Evolutionary conservation across 1,140 invertebrate genomes (phyloP).

Genomic region (Drosophila murphyi): DNA sequence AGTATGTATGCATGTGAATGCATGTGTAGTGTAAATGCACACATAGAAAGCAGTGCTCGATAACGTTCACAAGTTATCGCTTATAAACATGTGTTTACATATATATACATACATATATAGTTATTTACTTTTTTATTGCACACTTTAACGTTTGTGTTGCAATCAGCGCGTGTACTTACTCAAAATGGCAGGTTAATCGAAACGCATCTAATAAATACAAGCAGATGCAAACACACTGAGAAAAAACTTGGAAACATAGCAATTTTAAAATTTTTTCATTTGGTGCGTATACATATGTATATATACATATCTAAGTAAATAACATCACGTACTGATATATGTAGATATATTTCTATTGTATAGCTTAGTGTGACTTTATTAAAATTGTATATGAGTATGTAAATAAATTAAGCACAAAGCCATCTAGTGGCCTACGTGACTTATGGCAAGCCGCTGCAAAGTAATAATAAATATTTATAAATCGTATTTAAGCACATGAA

Average conservation of each 20-base stretch:
- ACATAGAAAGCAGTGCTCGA: conserved; percentile 9
- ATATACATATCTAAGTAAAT: too few relatives aligned
- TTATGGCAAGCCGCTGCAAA: conserved; percentile 17
- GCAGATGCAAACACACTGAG: neutral
- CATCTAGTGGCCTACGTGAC: conserved; percentile 40
- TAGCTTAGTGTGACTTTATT: neutral
- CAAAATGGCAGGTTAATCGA: conserved; percentile 20
- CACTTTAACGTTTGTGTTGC: conserved; percentile 1
- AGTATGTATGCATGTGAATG: neutral
- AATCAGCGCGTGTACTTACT: conserved; percentile 22
- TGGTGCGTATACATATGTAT: too few relatives aligned
- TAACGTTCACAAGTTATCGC: conserved; percentile 6
- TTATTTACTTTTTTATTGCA: conserved; percentile 5
- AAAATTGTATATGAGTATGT: neutral
- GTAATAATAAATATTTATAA: neutral
- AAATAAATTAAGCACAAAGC: neutral
- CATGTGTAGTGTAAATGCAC: neutral
- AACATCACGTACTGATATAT: neutral
- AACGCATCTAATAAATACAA: conserved; percentile 1
- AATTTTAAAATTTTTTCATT: neutral
- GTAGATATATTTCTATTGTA: neutral
- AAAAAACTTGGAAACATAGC: neutral
- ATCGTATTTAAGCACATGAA: neutral
- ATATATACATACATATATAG: neutral
- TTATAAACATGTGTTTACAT: neutral